Evolutionary conservation across 2,888 invertebrate genomes (phyloP), one percentile per base, ranked within the genome.

Genomic region (Lycophotia porphyrea): DNA sequence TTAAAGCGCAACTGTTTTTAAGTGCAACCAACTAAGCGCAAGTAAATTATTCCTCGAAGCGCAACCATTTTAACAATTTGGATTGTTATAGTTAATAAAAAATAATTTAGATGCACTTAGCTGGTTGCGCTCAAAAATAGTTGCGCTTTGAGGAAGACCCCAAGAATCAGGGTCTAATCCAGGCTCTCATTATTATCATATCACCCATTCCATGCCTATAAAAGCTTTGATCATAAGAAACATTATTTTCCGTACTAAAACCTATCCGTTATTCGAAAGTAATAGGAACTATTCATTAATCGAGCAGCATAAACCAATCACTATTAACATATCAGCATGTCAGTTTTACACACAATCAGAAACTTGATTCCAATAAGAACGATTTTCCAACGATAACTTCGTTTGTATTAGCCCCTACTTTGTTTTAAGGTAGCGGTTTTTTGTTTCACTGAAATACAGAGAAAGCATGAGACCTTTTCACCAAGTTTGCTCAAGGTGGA

Each of bases 291-390:
- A 2, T 15, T 8, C 0, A 5, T 31, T 36, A 42, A 52, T 18
- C 21, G 2, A 52, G 15, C 5, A 72, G 7, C 44, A 21, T 24
- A 39, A 58, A 0, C n/a, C 74, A 75, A 75, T 75, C 36, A 13
- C 18, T 27, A 47, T 39, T 39, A 58, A 31, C 64, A 13, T 44
- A 31, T 73, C 36, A 44, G 27, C n/a, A 36, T 39, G 55, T 64
- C 74, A 65, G 24, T 74, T 42, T 64, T 36, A 39, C 9, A 39
- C 44, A 58, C 65, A 49, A 60, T 49, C n/a, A 74, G 1, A 31
- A n/a, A n/a, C 15, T 71, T n/a, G 0, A 24, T 67, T 24, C 5
- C 44, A 44, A 49, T 24, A 15, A n/a, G 15, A 69, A 66, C 44
- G 34, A 7, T 44, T 64, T 65, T 21, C 27, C 13, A 13, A 13